These are phyloP conservation scores for Zaprionus lachaisei DNA, from an alignment of 1,140 invertebrate species.

Conservation along the genomic window DNA sequence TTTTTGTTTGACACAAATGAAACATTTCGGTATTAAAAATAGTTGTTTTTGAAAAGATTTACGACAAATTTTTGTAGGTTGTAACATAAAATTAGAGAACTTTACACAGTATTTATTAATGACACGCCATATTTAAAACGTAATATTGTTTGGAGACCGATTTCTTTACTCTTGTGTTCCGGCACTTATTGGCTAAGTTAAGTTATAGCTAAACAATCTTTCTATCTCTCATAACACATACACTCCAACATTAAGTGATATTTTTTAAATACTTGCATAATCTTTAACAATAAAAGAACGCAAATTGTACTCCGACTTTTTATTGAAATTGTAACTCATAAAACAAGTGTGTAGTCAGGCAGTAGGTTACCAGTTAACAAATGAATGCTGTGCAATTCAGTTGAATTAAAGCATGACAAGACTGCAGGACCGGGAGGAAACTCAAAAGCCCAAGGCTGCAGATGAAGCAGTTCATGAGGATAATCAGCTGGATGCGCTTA, in stretches of 20 bases:
- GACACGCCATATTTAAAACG: slow-evolving; percentile 55
- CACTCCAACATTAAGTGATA: slow-evolving; percentile 73
- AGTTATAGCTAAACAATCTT: slow-evolving; percentile 14
- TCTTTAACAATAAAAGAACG: slow-evolving; percentile 57
- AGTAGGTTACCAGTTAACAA: not conserved
- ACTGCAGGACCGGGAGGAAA: not conserved
- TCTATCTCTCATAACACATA: slow-evolving; percentile 33
- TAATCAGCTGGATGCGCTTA: slow-evolving; percentile 66
- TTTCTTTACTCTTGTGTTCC: not conserved
- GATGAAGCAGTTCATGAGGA: not conserved
- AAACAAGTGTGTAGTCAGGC: not conserved
- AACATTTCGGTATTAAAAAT: slow-evolving; percentile 50
- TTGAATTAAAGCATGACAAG: not conserved
- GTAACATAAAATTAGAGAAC: slow-evolving; percentile 33
- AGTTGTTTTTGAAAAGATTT: slow-evolving; percentile 47
- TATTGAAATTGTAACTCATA: slow-evolving; percentile 21
- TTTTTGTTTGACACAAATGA: slow-evolving; percentile 67
- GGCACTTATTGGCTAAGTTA: slow-evolving; percentile 31
- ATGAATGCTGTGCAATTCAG: not conserved
- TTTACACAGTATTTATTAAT: slow-evolving; percentile 51
- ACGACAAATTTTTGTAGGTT: slow-evolving; percentile 40
- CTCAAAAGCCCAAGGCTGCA: not conserved
- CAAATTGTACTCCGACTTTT: slow-evolving; percentile 25
- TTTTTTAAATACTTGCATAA: slow-evolving; percentile 70
- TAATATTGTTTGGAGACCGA: slow-evolving; percentile 7